Evolutionary conservation across 2,888 invertebrate genomes (phyloP).

Genomic region (Drosophila koepferae): DNA sequence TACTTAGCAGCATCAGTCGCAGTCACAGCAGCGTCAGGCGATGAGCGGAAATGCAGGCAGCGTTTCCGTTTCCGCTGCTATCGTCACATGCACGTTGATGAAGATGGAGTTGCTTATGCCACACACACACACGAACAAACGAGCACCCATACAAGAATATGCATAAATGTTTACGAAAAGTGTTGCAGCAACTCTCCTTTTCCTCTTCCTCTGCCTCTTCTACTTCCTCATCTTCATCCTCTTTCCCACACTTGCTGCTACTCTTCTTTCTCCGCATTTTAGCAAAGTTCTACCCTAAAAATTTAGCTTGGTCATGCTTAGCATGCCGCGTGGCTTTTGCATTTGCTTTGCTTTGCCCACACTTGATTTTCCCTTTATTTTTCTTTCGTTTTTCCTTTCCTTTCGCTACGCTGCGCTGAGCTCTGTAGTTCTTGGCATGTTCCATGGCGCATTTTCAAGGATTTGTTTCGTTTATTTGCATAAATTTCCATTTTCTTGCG

Average conservation of each 20-base stretch:
- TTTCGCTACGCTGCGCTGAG: conserved; percentile 16
- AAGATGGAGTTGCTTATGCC: conserved; percentile 32
- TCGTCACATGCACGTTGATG: conserved; percentile 44
- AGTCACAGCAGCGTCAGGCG: conserved; percentile 21
- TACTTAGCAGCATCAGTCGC: conserved; percentile 44
- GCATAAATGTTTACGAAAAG: conserved; percentile 65
- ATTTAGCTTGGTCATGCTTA: conserved; percentile 25
- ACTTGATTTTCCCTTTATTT: conserved; percentile 33
- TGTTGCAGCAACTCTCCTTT: conserved; percentile 20
- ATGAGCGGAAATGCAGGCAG: conserved; percentile 71
- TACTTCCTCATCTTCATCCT: neutral
- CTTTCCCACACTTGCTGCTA: neutral
- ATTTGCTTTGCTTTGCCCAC: conserved; percentile 39
- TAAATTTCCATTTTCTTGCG: conserved; percentile 73
- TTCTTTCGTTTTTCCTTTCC: conserved; percentile 12
- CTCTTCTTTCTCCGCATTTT: conserved; percentile 2
- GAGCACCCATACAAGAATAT: conserved; percentile 24
- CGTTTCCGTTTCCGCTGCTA: conserved; percentile 68
- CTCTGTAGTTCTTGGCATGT: conserved; percentile 30
- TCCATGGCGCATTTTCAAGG: conserved; percentile 63
- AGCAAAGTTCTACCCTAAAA: conserved; percentile 1
- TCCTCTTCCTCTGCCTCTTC: neutral
- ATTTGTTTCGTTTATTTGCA: conserved; percentile 77
- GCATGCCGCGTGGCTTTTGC: conserved; percentile 41
- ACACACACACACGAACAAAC: conserved; percentile 6